Conservation (phyloP, 2,888 invertebrate genomes). For the Limnephilus auricula region DNA sequence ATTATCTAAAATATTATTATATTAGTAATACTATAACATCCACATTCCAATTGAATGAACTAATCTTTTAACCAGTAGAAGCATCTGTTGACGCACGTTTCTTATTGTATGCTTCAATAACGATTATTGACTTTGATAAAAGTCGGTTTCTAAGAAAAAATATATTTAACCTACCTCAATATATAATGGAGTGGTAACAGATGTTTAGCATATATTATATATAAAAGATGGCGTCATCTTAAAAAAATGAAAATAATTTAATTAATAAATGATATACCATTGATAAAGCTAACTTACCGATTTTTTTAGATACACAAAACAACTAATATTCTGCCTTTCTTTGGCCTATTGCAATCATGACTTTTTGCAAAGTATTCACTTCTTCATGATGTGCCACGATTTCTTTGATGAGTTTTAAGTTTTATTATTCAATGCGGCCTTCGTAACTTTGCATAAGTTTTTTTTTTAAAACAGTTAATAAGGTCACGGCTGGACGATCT, state of each 20-base stretch:
- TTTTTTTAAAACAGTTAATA: background rate
- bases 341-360: background rate
- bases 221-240: constrained; percentile 1
- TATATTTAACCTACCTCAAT: background rate
- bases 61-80: too few relatives aligned
- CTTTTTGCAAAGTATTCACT: background rate
- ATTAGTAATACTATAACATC: constrained; percentile 12
- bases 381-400: background rate
- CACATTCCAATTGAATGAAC: too few relatives aligned
- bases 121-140: background rate
- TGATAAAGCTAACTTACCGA: background rate
- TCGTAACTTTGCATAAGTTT: background rate
- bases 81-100: background rate
- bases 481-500: background rate
- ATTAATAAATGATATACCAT: background rate
- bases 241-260: background rate
- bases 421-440: background rate
- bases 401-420: background rate
- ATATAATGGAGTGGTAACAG: background rate
- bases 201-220: background rate
- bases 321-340: background rate
- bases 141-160: background rate
- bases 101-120: background rate
- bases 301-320: background rate
- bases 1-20: background rate